Evolutionary conservation across 30 jellyfish, hydroid and myxozoan genomes (phyloP), one percentile per base, ranked within the genome.

Genomic region (Aurelia sp.): DNA sequence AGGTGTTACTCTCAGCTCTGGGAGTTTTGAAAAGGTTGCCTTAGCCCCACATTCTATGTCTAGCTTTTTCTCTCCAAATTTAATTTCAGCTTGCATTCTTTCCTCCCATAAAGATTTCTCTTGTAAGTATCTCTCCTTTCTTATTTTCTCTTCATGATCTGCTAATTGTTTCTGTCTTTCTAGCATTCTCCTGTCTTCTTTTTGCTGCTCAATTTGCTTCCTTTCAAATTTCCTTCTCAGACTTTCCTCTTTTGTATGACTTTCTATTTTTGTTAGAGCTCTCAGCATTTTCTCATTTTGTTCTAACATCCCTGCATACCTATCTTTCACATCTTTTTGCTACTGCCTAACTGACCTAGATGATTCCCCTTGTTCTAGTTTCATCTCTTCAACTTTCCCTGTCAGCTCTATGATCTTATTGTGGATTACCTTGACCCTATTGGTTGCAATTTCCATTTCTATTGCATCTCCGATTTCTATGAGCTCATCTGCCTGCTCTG

Each of bases 271-370:
- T 27, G 33, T 27, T 27, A 27, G 33, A 27, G 33, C 33, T 27
- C 33, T 27, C 33, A 27, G 33, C 33, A 27, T 27, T 27, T 27
- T 27, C 33, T 27, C 33, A 27, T 27, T 27, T 27, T 27, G 33
- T 2, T 27, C 33, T 27, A 27, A 2, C 33, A 27, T 27, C 33
- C 33, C 33, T 27, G 33, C 33, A 27, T 27, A 27, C 2, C 33
- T 27, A 27, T 27, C 33, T 53, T 73, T 73, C 50, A 50, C 47
- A 2, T 44, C 84, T 44, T 50, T 73, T 53, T 73, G 4, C 84
- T 77, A 73, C 71, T 73, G 70, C 53, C 84, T 48, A 1, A 73
- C 84, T n/a, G 70, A 22, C 53, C 84, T 48, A 53, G 84, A 53
- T 48, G 68, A n/a, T 41, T n/a, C 72, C 53, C 84, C 84, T 21